A percentile compares a stretch with the other conserved stretches of the same genome.
These are phyloP conservation scores for Theristicus caerulescens DNA, from an alignment of 2,113 vertebrate species.

Conservation along the genomic window DNA sequence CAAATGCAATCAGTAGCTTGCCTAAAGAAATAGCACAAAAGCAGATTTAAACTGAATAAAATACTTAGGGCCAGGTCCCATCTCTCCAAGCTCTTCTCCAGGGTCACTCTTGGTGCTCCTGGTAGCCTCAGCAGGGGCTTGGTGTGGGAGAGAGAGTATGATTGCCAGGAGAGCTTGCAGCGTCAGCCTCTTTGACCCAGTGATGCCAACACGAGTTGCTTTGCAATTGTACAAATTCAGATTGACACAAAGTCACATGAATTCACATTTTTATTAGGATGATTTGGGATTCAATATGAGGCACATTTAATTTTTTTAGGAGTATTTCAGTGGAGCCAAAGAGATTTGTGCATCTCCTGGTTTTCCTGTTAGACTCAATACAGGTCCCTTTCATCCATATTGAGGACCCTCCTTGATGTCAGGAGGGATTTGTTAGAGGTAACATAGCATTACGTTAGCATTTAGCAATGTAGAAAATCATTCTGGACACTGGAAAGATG, in stretches of 20 bases:
- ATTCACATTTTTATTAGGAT: neutral
- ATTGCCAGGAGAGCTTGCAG: neutral
- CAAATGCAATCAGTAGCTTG: neutral
- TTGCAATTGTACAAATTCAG: neutral
- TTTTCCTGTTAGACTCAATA: neutral
- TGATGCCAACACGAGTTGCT: neutral
- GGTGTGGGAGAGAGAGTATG: neutral
- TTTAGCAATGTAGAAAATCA: neutral
- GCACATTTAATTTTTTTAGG: neutral
- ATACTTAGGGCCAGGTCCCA: neutral
- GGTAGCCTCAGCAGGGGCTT: neutral
- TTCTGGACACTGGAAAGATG: neutral
- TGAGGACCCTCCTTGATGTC: neutral
- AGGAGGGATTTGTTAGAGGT: neutral
- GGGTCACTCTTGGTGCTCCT: neutral
- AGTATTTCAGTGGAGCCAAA: neutral
- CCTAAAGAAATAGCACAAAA: neutral
- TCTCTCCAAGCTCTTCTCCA: neutral
- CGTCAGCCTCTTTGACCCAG: neutral
- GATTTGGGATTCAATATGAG: neutral
- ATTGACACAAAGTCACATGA: neutral
- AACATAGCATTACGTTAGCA: neutral
- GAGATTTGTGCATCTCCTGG: neutral
- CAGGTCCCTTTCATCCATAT: neutral
- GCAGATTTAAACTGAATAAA: neutral